Evolutionary conservation across 2,888 invertebrate genomes (phyloP).

Genomic region (Stictocephala bisonia): DNA sequence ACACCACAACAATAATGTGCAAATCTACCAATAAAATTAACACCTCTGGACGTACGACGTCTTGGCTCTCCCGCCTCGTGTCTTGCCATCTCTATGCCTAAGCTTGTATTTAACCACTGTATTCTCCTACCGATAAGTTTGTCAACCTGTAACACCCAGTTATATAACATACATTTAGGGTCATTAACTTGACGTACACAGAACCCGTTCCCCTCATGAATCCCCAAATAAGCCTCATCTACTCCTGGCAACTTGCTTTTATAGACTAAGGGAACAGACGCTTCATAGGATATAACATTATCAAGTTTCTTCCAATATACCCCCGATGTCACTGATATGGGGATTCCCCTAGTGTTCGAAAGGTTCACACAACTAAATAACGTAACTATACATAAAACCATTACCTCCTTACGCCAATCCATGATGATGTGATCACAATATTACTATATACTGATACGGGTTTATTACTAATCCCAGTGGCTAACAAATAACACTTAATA

Average conservation of each 20-base stretch:
- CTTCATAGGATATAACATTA: neutral
- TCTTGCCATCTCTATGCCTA: too few species aligned
- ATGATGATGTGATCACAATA: too few species aligned
- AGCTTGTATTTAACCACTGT: too few species aligned
- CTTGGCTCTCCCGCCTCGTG: too few species aligned
- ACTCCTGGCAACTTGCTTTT: neutral
- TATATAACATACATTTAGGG: neutral
- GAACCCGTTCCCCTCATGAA: neutral
- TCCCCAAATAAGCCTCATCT: neutral
- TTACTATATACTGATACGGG: too few species aligned
- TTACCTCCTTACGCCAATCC: too few species aligned
- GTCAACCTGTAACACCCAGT: neutral
- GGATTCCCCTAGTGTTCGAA: neutral
- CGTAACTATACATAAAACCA: too few species aligned
- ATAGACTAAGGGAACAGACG: neutral
- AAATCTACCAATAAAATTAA: too few species aligned
- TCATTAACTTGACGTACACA: neutral
- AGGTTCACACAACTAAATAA: neutral
- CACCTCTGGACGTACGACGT: too few species aligned
- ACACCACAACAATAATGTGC: neutral
- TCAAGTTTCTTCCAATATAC: neutral
- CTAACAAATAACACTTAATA: too few species aligned
- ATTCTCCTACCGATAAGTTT: too few species aligned
- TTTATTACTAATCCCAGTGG: too few species aligned
- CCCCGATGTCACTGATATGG: neutral